Evolutionary conservation across 2,113 vertebrate genomes (phyloP), one percentile per base, ranked within the genome.

Genomic region (Isurus oxyrinchus): DNA sequence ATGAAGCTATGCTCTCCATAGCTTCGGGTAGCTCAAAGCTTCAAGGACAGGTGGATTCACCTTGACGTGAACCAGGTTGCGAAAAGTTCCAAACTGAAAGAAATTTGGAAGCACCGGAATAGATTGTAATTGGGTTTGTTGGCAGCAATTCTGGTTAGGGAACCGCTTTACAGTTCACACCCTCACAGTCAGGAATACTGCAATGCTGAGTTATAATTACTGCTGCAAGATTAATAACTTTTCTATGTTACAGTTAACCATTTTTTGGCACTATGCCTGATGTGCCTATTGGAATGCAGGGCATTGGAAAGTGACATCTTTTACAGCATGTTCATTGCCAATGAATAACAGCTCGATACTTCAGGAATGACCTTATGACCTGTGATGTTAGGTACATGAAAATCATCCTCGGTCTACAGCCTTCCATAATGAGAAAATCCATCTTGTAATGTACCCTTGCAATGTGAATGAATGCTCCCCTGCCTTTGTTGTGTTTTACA

Each of bases 321-420:
- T 67, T 44, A 67, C 63, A 49, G 93, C 40, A 49, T 67, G 63
- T 23, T 94, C 31, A 66, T 63, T n/a, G 91, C 93, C 93, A 67
- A 69, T 27, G 63, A 69, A 0, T 67, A 95, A 95, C 61, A 44
- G 63, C 63, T 21, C 66, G n/a, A 95, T 69, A 69, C 25, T 69
- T 35, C 93, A 95, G 63, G n/a, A 49, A 8, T 95, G 10, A 67
- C 93, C 93, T 23, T 8, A 4, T 95, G 63, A 27, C 63, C 63
- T 67, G 40, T 21, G 19, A 95, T 95, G 63, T 95, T 95, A 95
- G 66, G 63, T 95, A 67, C 93, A 95, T 49, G 93, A 69, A 69
- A 95, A 95, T 95, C 61, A 66, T 95, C 63, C 63, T 95, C 63
- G 63, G n/a, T 95, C 59, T 67, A 95, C 25, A 95, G 63, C 93